Evolutionary conservation across 2,888 invertebrate species (phyloP).

Genomic region (Pecten maximus): DNA sequence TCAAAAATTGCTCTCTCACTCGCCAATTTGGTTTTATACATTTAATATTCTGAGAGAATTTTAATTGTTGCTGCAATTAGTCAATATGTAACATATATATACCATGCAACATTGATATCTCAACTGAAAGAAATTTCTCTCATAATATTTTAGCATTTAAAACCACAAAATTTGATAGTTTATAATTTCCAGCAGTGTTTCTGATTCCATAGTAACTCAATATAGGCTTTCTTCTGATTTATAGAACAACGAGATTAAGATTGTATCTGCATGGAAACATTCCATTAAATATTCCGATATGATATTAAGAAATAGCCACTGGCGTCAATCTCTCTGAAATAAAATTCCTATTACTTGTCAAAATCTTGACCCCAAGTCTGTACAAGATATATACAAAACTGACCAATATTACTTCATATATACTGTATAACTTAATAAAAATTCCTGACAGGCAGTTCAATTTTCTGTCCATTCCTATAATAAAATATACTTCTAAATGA

Average conservation of each 20-base stretch:
- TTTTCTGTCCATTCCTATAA: not conserved
- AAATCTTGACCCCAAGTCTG: not conserved
- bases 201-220: not conserved
- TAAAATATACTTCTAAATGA: conserved; percentile 4
- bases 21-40: too few relatives aligned
- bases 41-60: too few relatives aligned
- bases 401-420: not conserved
- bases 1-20: too few relatives aligned
- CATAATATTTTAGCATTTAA: too few relatives aligned
- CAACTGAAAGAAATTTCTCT: too few relatives aligned
- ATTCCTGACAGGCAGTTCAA: not conserved
- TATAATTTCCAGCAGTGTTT: too few relatives aligned
- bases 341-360: too few relatives aligned
- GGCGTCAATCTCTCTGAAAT: not conserved
- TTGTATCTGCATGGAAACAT: not conserved
- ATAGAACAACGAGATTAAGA: not conserved
- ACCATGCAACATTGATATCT: too few relatives aligned
- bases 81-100: too few relatives aligned
- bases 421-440: not conserved
- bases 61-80: too few relatives aligned
- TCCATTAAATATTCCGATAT: not conserved
- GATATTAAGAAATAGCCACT: not conserved
- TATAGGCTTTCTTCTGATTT: not conserved
- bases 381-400: not conserved
- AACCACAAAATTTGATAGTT: too few relatives aligned